Evolutionary conservation across 2,113 vertebrate species (phyloP).

Genomic region (Scomber japonicus): DNA sequence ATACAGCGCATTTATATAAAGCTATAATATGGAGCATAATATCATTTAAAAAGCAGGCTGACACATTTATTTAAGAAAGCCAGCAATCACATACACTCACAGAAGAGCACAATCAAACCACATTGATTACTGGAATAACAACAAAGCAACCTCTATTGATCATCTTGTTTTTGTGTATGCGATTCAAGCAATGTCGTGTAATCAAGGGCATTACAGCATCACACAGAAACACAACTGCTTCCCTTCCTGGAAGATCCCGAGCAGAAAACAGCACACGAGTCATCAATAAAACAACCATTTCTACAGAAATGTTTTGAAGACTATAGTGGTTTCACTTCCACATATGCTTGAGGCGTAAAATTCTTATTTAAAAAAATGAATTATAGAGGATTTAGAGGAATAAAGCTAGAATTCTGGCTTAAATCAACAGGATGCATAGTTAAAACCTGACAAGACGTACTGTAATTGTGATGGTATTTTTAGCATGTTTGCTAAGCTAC

Average conservation of each 20-base stretch:
- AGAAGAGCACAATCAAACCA: slow-evolving; percentile 56
- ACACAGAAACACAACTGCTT: slow-evolving; percentile 41
- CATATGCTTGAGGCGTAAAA: slow-evolving; percentile 22
- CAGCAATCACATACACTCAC: slow-evolving; percentile 51
- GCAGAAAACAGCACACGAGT: slow-evolving; percentile 22
- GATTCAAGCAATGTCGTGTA: slow-evolving; percentile 73
- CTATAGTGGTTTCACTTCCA: slow-evolving; percentile 52
- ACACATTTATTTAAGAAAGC: slow-evolving; percentile 65
- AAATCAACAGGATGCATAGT: slow-evolving; percentile 22
- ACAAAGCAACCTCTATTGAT: slow-evolving; percentile 83
- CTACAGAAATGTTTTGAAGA: slow-evolving; percentile 42
- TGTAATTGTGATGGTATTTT: slow-evolving; percentile 50
- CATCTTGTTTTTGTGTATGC: slow-evolving; percentile 72
- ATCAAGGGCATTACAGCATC: slow-evolving; percentile 77
- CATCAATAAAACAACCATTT: slow-evolving; percentile 67
- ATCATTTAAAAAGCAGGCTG: slow-evolving; percentile 61
- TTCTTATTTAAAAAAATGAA: slow-evolving; percentile 48
- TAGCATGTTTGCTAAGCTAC: slow-evolving; percentile 52
- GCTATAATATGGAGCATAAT: slow-evolving; percentile 57
- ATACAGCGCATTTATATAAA: slow-evolving; percentile 59
- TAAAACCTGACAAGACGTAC: slow-evolving; percentile 29
- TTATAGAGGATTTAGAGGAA: slow-evolving; percentile 12
- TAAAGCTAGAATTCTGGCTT: slow-evolving; percentile 38
- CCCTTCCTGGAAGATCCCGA: slow-evolving; percentile 56
- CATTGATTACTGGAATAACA: slow-evolving; percentile 79